Percentiles rank a stretch among this genome's conserved stretches.
Evolutionary conservation across 2,113 vertebrate species (phyloP).

Genomic region (Neotoma lepida): DNA sequence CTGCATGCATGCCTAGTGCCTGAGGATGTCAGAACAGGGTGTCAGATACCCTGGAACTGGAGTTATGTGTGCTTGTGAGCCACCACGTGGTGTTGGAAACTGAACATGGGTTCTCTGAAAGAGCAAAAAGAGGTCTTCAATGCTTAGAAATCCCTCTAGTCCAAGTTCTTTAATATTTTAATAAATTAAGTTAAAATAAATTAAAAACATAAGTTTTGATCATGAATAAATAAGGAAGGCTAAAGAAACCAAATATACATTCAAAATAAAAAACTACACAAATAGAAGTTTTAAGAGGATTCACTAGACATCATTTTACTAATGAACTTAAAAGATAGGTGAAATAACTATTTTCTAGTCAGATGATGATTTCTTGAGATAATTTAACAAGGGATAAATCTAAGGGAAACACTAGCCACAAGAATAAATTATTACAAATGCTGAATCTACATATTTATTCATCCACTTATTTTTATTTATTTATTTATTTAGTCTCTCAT

Average conservation of each 20-base stretch:
- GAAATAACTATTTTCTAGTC: background rate
- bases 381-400: background rate
- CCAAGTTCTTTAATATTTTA: background rate
- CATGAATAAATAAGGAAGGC: background rate
- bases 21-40: background rate
- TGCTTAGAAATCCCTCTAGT: background rate
- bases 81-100: background rate
- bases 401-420: background rate
- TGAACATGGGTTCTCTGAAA: background rate
- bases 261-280: background rate
- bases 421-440: background rate
- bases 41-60: background rate
- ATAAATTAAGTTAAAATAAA: too few species aligned
- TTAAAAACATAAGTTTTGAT: background rate
- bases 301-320: background rate
- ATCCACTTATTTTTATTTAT: too few species aligned
- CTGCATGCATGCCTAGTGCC: background rate
- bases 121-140: background rate
- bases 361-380: slow-evolving; percentile 8
- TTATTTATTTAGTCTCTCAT: background rate
- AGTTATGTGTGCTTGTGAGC: background rate
- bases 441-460: background rate
- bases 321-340: background rate
- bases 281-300: background rate
- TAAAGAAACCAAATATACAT: background rate